Evolutionary conservation across 2,113 vertebrate species (phyloP).

Genomic region (pig (Sus scrofa)): DNA sequence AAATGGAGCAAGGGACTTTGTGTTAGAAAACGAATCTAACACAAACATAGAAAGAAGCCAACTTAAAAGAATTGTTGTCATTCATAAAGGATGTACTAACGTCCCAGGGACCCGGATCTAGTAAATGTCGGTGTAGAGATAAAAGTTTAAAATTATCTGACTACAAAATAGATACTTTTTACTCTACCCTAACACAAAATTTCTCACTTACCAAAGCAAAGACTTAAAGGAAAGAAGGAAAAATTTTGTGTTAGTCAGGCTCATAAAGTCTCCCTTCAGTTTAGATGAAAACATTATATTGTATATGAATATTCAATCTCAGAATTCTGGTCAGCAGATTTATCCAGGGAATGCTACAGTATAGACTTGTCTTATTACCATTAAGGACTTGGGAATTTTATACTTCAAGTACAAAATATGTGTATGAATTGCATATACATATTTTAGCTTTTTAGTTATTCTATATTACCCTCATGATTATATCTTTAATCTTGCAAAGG

Average conservation of each 20-base stretch:
- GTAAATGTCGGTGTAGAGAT: not conserved
- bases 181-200: not conserved
- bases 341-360: not conserved
- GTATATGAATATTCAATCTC: not conserved
- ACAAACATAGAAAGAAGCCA: not conserved
- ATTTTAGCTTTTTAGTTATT: not conserved
- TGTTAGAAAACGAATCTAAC: constrained; percentile 22
- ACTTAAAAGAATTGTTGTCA: not conserved
- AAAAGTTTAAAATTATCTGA: not conserved
- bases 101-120: not conserved
- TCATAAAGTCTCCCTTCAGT: not conserved
- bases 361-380: not conserved
- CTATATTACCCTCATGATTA: not conserved
- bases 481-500: not conserved
- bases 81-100: not conserved
- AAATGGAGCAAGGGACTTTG: not conserved
- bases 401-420: not conserved
- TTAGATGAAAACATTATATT: not conserved
- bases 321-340: not conserved
- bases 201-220: not conserved
- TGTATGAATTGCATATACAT: not conserved
- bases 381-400: not conserved
- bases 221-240: not conserved
- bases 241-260: not conserved
- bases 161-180: not conserved